phyloP scores from a whole-genome alignment of 2,888 invertebrate genomes.

The Calameuta pallipes region DNA sequence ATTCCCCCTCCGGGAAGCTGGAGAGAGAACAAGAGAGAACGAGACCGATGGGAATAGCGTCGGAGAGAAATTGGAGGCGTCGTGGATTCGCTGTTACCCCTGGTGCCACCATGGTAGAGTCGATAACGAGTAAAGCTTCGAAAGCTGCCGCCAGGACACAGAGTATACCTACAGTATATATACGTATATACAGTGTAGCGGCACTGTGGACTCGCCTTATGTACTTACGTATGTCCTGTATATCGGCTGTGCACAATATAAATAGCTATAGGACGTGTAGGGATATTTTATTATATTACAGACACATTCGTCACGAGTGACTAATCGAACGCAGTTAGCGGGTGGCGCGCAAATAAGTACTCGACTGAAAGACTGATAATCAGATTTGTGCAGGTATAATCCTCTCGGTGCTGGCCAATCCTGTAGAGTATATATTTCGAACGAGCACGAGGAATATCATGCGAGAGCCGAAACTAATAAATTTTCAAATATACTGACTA shows the following conservation, averaged over 20 bases:
- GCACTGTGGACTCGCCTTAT: background rate
- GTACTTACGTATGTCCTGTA: background rate
- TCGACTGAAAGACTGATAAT: background rate
- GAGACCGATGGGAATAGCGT: background rate
- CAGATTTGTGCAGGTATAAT: background rate
- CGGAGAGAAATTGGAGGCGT: background rate
- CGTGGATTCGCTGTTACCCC: background rate
- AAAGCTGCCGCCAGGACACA: background rate
- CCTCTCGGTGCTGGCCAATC: background rate
- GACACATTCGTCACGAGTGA: background rate
- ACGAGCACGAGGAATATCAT: background rate
- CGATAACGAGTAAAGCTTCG: background rate
- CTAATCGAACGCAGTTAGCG: background rate
- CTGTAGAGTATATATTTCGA: background rate
- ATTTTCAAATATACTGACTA: background rate
- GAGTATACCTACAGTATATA: background rate
- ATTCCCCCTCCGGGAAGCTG: background rate
- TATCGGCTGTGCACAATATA: background rate
- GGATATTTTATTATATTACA: background rate
- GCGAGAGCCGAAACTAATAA: background rate
- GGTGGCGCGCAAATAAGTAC: background rate
- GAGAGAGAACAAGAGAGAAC: conserved; percentile 4
- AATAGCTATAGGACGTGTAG: background rate
- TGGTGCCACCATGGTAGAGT: background rate
- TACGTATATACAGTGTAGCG: no score